phyloP scores from a whole-genome alignment of 2,113 vertebrate genomes.

The Ochotona curzoniae region DNA sequence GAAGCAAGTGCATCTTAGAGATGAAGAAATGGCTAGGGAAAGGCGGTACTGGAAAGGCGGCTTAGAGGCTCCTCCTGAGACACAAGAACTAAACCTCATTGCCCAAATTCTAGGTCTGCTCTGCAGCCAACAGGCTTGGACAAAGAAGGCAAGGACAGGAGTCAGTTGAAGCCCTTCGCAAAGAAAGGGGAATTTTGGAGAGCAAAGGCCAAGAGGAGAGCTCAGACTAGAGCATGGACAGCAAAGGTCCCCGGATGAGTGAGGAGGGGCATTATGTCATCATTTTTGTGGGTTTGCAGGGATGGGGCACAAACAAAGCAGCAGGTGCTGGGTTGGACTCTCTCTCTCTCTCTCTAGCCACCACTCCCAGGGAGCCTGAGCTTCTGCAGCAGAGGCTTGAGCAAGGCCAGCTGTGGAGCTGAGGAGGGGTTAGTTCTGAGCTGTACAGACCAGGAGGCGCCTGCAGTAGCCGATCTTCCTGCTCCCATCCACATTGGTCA shows the following conservation, averaged over 20 bases:
- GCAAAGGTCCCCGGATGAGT: background rate
- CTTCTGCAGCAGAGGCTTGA: background rate
- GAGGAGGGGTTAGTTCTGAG: background rate
- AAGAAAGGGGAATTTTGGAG: background rate
- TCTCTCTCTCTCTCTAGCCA: conserved; percentile 4
- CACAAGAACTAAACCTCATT: background rate
- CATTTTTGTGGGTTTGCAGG: background rate
- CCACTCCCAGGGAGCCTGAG: background rate
- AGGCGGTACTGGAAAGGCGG: background rate
- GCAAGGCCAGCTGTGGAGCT: conserved; percentile 27
- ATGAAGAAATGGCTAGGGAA: background rate
- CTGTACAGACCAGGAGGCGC: conserved; percentile 90
- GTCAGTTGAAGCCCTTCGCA: background rate
- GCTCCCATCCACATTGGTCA: conserved; percentile 96
- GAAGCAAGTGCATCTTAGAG: background rate
- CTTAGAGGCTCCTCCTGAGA: background rate
- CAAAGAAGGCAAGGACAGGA: background rate
- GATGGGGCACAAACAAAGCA: background rate
- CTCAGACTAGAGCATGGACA: background rate
- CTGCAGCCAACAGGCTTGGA: background rate
- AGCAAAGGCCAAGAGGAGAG: background rate
- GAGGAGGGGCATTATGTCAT: background rate
- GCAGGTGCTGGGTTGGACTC: background rate
- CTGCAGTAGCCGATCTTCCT: conserved; percentile 97
- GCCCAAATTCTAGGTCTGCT: background rate